A percentile compares a stretch with the other conserved stretches of the same genome.
phyloP scores from a whole-genome alignment of 1,140 invertebrate species.

The Drosophila pseudoobscura region DNA sequence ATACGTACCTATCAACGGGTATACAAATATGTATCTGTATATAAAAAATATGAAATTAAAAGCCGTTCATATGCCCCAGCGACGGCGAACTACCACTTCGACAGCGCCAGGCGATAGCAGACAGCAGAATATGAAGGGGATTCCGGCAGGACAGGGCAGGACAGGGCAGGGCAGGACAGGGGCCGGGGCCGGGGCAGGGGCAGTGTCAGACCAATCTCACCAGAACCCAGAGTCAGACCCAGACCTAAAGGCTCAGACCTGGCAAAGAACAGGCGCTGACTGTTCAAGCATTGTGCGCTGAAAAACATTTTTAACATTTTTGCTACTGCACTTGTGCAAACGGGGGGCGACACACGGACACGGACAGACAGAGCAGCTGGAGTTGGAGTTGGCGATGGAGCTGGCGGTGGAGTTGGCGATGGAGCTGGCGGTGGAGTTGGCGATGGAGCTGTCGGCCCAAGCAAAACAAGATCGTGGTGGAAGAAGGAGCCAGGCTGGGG shows the following conservation, averaged over 20 bases:
- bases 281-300: constrained; percentile 75
- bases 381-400: neutral
- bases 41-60: constrained; percentile 79
- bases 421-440: too few species aligned
- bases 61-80: constrained; percentile 67
- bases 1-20: neutral
- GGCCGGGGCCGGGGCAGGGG: neutral
- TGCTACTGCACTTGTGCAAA: constrained; percentile 79
- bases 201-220: constrained; percentile 60
- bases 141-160: neutral
- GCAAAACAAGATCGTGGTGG: constrained; percentile 40
- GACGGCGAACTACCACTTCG: constrained; percentile 49
- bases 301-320: constrained; percentile 80
- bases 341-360: constrained; percentile 4
- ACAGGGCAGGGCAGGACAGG: constrained; percentile 1
- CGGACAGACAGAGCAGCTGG: constrained; percentile 19
- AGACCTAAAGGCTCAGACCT: constrained; percentile 23
- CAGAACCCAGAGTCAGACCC: constrained; percentile 21
- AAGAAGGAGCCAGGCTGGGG: constrained; percentile 29
- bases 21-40: constrained; percentile 22
- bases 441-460: too few species aligned
- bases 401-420: neutral
- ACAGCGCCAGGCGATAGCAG: constrained; percentile 60
- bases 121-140: constrained; percentile 10
- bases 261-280: constrained; percentile 64